Evolutionary conservation across 2,113 vertebrate species (phyloP).

Genomic region (Hiodon alosoides): DNA sequence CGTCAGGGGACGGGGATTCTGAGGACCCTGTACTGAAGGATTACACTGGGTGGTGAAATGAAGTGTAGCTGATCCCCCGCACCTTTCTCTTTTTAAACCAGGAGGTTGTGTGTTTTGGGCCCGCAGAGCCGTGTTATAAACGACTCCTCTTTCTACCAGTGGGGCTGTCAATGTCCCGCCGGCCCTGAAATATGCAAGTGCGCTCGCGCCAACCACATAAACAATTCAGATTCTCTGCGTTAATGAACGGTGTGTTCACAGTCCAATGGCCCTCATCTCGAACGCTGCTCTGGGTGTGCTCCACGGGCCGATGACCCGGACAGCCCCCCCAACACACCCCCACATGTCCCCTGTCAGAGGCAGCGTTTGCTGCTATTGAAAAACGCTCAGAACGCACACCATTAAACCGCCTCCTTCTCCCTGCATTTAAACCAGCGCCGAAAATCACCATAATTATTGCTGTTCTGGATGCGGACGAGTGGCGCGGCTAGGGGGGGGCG

Average conservation of each 20-base stretch:
- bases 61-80: too few relatives aligned
- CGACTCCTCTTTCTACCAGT: too few relatives aligned
- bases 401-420: conserved; percentile 40
- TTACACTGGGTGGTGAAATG: too few relatives aligned
- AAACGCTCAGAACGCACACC: conserved; percentile 25
- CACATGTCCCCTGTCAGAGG: conserved; percentile 21
- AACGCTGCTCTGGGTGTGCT: conserved; percentile 19
- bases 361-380: conserved; percentile 22
- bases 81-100: too few relatives aligned
- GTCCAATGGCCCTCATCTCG: conserved; percentile 6
- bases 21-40: too few relatives aligned
- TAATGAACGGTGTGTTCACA: conserved; percentile 37
- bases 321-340: neutral
- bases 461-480: conserved; percentile 18
- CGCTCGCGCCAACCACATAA: conserved; percentile 4
- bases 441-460: conserved; percentile 23
- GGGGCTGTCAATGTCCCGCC: neutral
- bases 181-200: neutral
- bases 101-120: too few relatives aligned
- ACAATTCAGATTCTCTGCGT: conserved; percentile 6
- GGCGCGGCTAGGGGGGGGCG: neutral
- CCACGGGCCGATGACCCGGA: conserved; percentile 12
- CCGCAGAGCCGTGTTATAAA: too few relatives aligned
- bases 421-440: conserved; percentile 39
- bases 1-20: neutral